phyloP scores from a whole-genome alignment of 2,113 vertebrate species.

The Pardalotus punctatus region DNA sequence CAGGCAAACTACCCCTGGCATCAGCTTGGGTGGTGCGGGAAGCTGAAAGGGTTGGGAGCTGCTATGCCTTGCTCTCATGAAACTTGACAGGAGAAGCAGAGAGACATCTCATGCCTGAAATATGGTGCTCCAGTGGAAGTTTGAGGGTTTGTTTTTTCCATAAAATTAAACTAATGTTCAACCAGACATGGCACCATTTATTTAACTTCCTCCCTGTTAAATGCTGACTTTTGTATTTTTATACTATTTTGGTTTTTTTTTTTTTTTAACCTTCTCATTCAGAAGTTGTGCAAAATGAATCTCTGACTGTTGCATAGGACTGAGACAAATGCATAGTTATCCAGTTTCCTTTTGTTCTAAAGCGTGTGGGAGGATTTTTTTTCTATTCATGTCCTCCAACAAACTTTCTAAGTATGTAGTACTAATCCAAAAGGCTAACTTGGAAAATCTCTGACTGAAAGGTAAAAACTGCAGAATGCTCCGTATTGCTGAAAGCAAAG shows the following conservation, averaged over 20 bases:
- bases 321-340: not conserved
- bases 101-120: not conserved
- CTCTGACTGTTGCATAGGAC: not conserved
- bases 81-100: not conserved
- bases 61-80: not conserved
- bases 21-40: not conserved
- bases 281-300: not conserved
- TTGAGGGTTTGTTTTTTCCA: not conserved
- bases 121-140: not conserved
- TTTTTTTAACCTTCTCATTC: not conserved
- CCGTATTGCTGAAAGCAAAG: not conserved
- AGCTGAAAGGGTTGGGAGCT: not conserved
- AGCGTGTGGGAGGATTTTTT: not conserved
- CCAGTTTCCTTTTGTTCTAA: not conserved
- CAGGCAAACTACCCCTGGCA: not conserved
- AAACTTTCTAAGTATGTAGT: not conserved
- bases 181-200: not conserved
- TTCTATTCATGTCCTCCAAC: not conserved
- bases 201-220: not conserved
- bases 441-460: not conserved
- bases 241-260: not conserved
- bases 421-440: not conserved
- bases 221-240: not conserved
- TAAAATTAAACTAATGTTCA: not conserved
- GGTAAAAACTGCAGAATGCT: not conserved